Base-by-base conservation (phyloP, 2,113 vertebrate species). In the Stegastes partitus region DNA sequence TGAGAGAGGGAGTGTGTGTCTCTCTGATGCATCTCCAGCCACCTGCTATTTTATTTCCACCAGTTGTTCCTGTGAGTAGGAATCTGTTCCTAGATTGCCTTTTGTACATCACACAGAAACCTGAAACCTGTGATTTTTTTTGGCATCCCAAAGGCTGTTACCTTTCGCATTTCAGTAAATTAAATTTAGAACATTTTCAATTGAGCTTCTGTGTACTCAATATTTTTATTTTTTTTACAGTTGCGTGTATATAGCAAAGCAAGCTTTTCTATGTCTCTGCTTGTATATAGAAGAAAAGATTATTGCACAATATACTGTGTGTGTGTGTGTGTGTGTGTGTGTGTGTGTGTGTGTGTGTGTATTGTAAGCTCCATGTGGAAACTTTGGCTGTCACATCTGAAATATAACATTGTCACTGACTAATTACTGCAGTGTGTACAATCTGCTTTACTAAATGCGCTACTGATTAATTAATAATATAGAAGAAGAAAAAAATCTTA, bases 21-120 rank as follows among this genome's bases (percentile, higher is more conserved):
- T 78, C 8, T 56, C 45, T 79, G 70, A 71, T 86, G 21, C 58
- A 58, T 79, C 54, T 71, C 66, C 44, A 70, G 77, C 72, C 77
- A 89, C 76, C 81, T 84, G 78, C 72, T 77, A 31, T 59, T 83
- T 83, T 68, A 83, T 74, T 77, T 81, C 65, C 58, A 77, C 21
- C 80, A 74, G 70, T 82, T 84, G 79, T 78, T 79, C 4, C 68
- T 75, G 74, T 73, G 68, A 85, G 86, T 44, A 67, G n/a, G 15
- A 83, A 87, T 80, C 64, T 74, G 74, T 77, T 84, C 61, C 69
- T 47, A 71, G 62, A 77, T 66, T 67, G 66, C 61, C 26, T 80
- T 56, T 26, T 67, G 51, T 50, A 44, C 25, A 59, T 74, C 28
- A 56, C 3, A 39, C 12, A 31, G 21, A 42, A 64, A 58, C 19